Evolutionary conservation across 2,797 vertebrate species (phyloP).

Genomic region (Geotrypetes seraphini): DNA sequence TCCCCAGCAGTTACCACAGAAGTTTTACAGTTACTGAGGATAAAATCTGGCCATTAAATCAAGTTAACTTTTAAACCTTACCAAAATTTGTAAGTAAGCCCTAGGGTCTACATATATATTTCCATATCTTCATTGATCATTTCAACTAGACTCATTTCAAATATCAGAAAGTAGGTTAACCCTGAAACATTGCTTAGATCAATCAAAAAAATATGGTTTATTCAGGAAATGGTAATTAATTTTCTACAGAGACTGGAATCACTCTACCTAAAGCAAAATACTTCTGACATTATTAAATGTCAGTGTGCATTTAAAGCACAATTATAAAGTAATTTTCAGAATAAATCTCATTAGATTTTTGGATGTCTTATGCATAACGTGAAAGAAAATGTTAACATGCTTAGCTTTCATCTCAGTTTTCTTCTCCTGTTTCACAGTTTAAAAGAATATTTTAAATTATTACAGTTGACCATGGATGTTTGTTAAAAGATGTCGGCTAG

Average conservation of each 20-base stretch:
- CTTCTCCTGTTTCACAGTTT: constrained; percentile 14
- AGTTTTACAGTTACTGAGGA: too few species aligned
- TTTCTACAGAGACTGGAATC: constrained; percentile 44
- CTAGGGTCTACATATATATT: too few species aligned
- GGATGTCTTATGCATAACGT: constrained; percentile 40
- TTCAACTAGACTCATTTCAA: too few species aligned
- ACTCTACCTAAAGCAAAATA: constrained; percentile 54
- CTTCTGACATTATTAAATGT: constrained; percentile 61
- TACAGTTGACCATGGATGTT: constrained; percentile 20
- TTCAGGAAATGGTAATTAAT: constrained; percentile 43
- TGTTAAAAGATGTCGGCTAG: too few species aligned
- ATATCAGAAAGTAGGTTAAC: constrained; percentile 41
- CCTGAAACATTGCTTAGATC: constrained; percentile 37
- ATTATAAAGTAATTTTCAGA: constrained; percentile 59
- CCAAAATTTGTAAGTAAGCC: too few species aligned
- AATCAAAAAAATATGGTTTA: constrained; percentile 19
- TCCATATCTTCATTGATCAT: too few species aligned
- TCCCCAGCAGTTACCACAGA: too few species aligned
- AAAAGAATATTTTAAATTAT: constrained; percentile 27
- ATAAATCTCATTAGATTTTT: constrained; percentile 56
- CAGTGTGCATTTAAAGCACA: constrained; percentile 52
- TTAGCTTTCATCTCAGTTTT: constrained; percentile 35
- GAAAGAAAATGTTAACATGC: constrained; percentile 30
- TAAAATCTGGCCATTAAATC: too few species aligned
- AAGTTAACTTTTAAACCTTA: too few species aligned